Percentiles rank a stretch among this genome's conserved stretches.
These are phyloP conservation scores for Pachypsylla venusta DNA, from an alignment of 1,140 invertebrate species.

Conservation along the genomic window DNA sequence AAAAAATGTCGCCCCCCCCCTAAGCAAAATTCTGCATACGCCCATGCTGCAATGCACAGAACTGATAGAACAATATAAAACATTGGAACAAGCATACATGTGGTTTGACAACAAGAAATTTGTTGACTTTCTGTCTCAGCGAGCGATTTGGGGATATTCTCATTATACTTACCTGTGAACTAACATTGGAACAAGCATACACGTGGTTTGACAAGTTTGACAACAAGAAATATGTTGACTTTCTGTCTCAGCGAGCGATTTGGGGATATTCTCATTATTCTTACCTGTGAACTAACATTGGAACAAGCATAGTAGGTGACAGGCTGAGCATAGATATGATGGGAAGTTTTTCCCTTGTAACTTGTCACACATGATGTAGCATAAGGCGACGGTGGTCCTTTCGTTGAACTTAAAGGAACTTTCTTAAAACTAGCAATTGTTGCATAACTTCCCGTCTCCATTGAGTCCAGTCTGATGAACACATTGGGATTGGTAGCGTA, in stretches of 20 bases:
- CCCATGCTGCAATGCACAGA: no score
- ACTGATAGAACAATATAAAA: no score
- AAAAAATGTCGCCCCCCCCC: no score
- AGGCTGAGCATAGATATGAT: conserved; percentile 39
- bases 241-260: no score
- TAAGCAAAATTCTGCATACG: no score
- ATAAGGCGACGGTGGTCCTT: conserved; percentile 30
- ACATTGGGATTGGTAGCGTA: conserved; percentile 50
- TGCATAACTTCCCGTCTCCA: conserved; percentile 62
- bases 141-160: no score
- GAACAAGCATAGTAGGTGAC: conserved; percentile 42
- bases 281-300: conserved; percentile 6
- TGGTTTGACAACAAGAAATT: no score
- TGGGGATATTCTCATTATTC: neutral
- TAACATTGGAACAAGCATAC: no score
- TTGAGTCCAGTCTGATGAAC: conserved; percentile 33
- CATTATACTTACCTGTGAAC: conserved; percentile 6
- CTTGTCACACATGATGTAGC: conserved; percentile 40
- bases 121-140: no score
- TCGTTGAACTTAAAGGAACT: conserved; percentile 32
- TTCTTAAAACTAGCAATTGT: conserved; percentile 62
- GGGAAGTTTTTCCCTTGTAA: conserved; percentile 27
- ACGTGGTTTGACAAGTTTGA: no score
- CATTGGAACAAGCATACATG: no score
- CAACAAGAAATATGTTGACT: no score